These are phyloP conservation scores for Channa striata DNA, from an alignment of 2,797 vertebrate genomes.

Conservation along the genomic window DNA sequence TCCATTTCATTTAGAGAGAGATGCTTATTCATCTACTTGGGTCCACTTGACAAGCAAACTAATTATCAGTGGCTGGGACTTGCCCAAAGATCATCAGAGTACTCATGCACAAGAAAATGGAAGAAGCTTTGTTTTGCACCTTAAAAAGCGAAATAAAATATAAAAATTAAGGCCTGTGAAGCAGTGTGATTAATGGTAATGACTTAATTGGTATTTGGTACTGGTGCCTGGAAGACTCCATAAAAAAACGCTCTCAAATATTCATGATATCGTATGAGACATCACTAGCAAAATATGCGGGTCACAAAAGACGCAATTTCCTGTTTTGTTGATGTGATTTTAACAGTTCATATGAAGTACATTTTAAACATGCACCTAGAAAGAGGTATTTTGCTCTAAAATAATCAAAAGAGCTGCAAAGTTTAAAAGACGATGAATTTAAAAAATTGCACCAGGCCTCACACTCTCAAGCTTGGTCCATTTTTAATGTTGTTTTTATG, in stretches of 20 bases:
- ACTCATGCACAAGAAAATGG: constrained; percentile 25
- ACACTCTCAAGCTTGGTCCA: too few relatives aligned
- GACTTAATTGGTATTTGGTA: constrained; percentile 39
- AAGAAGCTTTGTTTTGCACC: constrained; percentile 35
- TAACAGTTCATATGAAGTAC: too few relatives aligned
- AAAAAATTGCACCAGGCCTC: too few relatives aligned
- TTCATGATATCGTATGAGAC: constrained; percentile 1
- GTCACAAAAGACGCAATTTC: too few relatives aligned
- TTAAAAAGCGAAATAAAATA: constrained; percentile 33
- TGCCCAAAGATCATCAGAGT: constrained; percentile 49
- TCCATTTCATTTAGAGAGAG: constrained; percentile 58
- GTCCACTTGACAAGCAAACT: constrained; percentile 62
- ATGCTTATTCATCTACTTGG: constrained; percentile 49
- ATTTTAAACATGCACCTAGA: neutral
- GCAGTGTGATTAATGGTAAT: constrained; percentile 56
- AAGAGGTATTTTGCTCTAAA: neutral
- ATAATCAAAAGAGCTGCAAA: neutral
- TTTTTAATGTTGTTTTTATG: too few relatives aligned
- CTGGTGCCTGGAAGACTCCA: constrained; percentile 7
- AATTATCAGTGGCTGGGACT: constrained; percentile 65
- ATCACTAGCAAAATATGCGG: neutral
- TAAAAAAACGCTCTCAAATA: constrained; percentile 24
- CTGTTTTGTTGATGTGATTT: too few relatives aligned
- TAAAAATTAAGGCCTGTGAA: constrained; percentile 32
- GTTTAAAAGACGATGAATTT: too few relatives aligned